Evolutionary conservation across 2,888 invertebrate species (phyloP), one percentile per base, ranked within the genome.

Genomic region (Cantharis nigra): DNA sequence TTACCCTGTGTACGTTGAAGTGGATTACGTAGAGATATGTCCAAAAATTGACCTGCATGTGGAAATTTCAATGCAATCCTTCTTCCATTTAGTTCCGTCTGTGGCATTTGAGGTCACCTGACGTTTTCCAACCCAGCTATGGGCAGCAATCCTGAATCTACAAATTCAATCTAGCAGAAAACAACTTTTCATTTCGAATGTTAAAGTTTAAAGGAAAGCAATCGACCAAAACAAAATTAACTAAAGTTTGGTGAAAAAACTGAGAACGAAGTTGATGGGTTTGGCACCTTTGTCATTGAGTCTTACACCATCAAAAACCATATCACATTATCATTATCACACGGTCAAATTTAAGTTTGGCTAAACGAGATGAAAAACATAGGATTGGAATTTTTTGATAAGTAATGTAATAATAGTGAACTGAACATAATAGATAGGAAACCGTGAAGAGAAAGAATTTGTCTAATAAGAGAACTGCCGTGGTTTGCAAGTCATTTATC

Each of bases 401-500:
- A 49, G 49, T 49, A 49, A 49, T 49, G 49, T 49, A 49, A 49
- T 49, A 49, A 49, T 49, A 49, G 49, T 49, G n/a, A 49, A 49
- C 49, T 49, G 49, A 49, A 49, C 49, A 49, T 49, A 49, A 49
- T 49, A 49, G 49, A 49, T 49, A 49, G 49, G n/a, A 49, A 49
- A 49, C 49, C 49, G 49, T 49, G 49, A 49, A 49, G 49, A 49
- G 49, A 49, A 49, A 49, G 49, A 49, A 49, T 49, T 49, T 49
- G 49, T 49, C 49, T 49, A 49, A 49, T 49, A 49, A 49, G 65
- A 67, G 26, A 67, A 67, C 26, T 67, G 65, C 26, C 65, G 65
- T 26, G 16, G 18, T 67, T 20, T 67, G 65, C 65, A 73, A 76
- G 73, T 76, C 70, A 76, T 71, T 76, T 73, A 73, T 70, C 64